phyloP scores from a whole-genome alignment of 1,140 invertebrate genomes.

The Aphelenchoides avenae region DNA sequence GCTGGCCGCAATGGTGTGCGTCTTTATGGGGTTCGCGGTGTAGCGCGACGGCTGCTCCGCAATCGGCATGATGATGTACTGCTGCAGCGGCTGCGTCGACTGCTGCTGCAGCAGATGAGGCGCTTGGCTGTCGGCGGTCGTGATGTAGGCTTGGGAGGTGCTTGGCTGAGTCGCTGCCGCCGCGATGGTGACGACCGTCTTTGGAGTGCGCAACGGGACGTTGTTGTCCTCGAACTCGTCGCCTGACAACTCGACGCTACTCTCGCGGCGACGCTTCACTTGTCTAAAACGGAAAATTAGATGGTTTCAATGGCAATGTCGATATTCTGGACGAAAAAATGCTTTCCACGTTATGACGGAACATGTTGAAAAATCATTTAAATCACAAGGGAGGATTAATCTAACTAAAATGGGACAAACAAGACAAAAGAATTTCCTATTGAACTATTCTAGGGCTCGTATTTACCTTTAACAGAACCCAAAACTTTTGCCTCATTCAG shows the following conservation, averaged over 20 bases:
- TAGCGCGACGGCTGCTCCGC: neutral
- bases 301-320: too few species aligned
- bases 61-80: constrained; percentile 16
- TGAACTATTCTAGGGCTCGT: too few species aligned
- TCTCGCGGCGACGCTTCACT: constrained; percentile 31
- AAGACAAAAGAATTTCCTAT: too few species aligned
- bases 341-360: too few species aligned
- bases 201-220: constrained; percentile 3
- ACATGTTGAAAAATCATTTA: neutral
- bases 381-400: neutral
- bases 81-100: constrained; percentile 3
- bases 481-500: too few species aligned
- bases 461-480: too few species aligned
- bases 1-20: neutral
- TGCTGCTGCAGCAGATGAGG: constrained; percentile 18
- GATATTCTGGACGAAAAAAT: too few species aligned
- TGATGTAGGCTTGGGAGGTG: neutral
- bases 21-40: too few species aligned
- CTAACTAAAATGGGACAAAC: neutral
- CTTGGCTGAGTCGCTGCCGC: constrained; percentile 1
- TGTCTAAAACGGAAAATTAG: constrained; percentile 23
- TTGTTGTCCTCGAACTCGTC: constrained; percentile 19
- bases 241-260: constrained; percentile 29
- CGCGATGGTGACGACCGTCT: neutral
- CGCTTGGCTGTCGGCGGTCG: too few species aligned